phyloP scores from a whole-genome alignment of 2,888 invertebrate species.

The Microctonus aethiopoides region DNA sequence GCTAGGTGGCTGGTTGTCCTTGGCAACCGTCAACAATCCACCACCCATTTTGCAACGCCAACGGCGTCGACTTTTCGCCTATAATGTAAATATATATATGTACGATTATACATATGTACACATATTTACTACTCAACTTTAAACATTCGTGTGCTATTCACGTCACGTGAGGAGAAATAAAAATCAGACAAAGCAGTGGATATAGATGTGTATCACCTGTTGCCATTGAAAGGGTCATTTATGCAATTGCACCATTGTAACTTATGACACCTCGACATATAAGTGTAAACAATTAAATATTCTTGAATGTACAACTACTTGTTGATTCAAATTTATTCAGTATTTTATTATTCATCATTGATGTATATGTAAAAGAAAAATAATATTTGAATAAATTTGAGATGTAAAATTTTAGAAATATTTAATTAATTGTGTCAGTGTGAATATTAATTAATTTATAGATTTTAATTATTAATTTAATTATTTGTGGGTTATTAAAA shows the following conservation, averaged over 20 bases:
- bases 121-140: not conserved
- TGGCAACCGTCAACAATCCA: constrained; percentile 64
- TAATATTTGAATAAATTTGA: too few relatives aligned
- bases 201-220: constrained; percentile 24
- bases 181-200: constrained; percentile 19
- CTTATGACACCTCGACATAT: constrained; percentile 6
- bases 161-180: constrained; percentile 21
- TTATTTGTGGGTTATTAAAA: too few relatives aligned
- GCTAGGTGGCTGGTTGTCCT: constrained; percentile 54
- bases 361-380: too few relatives aligned
- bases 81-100: constrained; percentile 13
- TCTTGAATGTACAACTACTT: not conserved
- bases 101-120: constrained; percentile 12
- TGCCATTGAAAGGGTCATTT: constrained; percentile 31
- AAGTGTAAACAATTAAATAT: not conserved
- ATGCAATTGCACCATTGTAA: constrained; percentile 7
- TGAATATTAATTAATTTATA: too few relatives aligned
- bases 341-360: not conserved
- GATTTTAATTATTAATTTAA: too few relatives aligned
- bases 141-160: constrained; percentile 15
- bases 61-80: constrained; percentile 35
- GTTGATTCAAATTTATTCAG: not conserved
- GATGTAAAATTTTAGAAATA: too few relatives aligned
- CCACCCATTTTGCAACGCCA: constrained; percentile 42
- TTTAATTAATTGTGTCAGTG: too few relatives aligned